phyloP scores from a whole-genome alignment of 2,113 vertebrate species.

The Neogale vison region DNA sequence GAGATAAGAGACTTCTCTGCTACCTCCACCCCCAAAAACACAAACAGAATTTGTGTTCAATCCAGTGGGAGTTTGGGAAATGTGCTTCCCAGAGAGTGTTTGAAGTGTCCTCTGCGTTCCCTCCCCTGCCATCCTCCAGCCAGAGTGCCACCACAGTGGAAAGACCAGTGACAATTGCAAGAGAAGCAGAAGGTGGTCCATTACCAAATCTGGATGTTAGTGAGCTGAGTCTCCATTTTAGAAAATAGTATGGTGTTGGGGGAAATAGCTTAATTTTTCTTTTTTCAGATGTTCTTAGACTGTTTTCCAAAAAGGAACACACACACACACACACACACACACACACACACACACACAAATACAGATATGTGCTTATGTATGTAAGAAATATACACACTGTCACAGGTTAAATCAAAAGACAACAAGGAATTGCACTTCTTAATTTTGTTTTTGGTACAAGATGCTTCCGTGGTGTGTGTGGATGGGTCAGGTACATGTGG shows the following conservation, averaged over 20 bases:
- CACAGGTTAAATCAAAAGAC: neutral
- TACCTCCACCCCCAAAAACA: neutral
- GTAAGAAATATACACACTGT: neutral
- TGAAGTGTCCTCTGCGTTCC: neutral
- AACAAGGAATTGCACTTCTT: neutral
- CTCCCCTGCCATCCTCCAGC: neutral
- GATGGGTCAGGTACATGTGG: neutral
- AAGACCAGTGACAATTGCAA: neutral
- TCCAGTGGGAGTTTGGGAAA: neutral
- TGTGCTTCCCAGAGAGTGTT: neutral
- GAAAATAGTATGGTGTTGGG: neutral
- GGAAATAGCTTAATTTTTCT: neutral
- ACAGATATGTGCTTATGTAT: neutral
- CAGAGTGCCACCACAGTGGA: neutral
- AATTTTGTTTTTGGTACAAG: conserved; percentile 11
- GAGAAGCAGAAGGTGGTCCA: neutral
- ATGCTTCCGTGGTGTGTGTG: neutral
- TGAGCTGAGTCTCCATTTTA: neutral
- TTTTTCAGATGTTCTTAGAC: neutral
- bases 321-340: neutral
- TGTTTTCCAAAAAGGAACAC: neutral
- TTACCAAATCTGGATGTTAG: neutral
- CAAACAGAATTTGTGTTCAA: neutral
- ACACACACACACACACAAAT: neutral
- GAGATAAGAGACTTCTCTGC: neutral